These are phyloP conservation scores for Monochamus alternatus DNA, from an alignment of 2,888 invertebrate species.

Conservation along the genomic window DNA sequence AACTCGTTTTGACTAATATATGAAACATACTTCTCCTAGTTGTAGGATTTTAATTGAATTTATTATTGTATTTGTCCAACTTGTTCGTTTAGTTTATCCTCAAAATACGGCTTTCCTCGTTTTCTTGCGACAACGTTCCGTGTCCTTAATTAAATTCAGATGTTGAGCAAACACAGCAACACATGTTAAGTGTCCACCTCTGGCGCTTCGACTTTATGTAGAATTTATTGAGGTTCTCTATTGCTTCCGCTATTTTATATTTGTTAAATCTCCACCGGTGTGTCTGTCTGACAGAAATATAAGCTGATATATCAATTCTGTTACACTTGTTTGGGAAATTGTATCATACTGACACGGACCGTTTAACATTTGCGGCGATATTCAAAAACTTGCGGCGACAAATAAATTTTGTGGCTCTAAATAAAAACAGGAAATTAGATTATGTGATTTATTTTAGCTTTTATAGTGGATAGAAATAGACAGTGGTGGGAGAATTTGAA, in stretches of 20 bases:
- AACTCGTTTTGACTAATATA: no score
- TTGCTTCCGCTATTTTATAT: background rate
- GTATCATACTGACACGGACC: no score
- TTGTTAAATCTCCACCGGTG: background rate
- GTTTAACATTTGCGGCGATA: no score
- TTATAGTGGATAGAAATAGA: no score
- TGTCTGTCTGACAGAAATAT: background rate
- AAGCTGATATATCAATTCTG: background rate
- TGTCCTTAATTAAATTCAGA: background rate
- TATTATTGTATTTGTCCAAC: background rate
- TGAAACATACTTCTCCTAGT: background rate
- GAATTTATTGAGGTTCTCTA: background rate
- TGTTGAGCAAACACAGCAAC: background rate
- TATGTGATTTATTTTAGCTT: no score
- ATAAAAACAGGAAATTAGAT: no score
- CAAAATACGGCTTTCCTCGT: background rate
- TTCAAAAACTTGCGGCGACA: no score
- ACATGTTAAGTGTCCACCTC: background rate
- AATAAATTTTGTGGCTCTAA: no score
- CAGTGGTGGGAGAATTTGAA: no score
- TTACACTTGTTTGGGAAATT: no score
- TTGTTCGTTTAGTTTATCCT: background rate
- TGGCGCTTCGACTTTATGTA: background rate
- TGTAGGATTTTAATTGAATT: background rate
- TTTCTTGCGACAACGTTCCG: background rate